Base-by-base conservation (phyloP, 1,140 invertebrate genomes). In the Calycopis cecrops region DNA sequence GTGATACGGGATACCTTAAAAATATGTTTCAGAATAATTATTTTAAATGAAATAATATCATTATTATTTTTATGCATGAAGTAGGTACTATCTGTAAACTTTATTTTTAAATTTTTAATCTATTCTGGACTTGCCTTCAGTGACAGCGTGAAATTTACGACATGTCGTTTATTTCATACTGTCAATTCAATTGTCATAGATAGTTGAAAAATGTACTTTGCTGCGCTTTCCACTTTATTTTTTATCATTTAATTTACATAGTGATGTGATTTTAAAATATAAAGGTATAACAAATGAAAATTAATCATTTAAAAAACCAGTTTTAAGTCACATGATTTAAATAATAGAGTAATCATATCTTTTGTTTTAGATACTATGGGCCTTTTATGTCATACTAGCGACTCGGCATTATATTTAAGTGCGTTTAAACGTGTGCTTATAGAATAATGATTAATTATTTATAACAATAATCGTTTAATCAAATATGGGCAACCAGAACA, bases 401-500 rank as follows among this genome's bases (percentile, higher is more conserved):
- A 67, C 73, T 77, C 71, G 72, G 75, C 71, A 64, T 69, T 71
- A 60, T 76, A 76, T 83, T 76, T 81, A 74, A 54, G 42, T 63
- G 71, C 70, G 73, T 69, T 56, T 71, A 71, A 71, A 71, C 60
- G 63, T 67, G 70, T 64, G 59, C 59, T 63, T 74, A 62, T 68
- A 81, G 78, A 79, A 79, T 80, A 76, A 73, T 83, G 75, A 74
- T 64, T 60, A 73, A 60, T 73, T 71, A 65, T 73, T 59, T 76
- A 59, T 80, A 78, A 69, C 55, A 67, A 58, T 65, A 52, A 59
- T 63, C 55, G 48, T 57, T 57, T 61, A 59, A 67, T 62, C 58
- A 70, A 72, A 54, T 59, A 87, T 87, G 84, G 84, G 84, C 72
- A 87, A 87, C 71, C 84, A 85, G 67, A 87, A 78, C 63, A 87